Base-by-base conservation (phyloP, 1,140 invertebrate species). In the Gonioctena quinquepunctata region DNA sequence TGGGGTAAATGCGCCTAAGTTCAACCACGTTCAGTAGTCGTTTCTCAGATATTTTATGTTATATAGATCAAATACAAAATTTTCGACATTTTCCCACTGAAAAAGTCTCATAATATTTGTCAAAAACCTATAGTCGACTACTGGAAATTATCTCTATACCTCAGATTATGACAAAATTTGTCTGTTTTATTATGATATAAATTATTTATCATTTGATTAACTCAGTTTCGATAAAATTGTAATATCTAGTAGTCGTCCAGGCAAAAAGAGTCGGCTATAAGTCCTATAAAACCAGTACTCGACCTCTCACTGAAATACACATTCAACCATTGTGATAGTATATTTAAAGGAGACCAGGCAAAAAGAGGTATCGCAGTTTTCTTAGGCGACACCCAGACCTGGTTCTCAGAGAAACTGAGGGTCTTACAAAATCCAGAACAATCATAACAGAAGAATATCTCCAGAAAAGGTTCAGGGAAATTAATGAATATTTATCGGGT, bases 391-490 rank as follows among this genome's bases (percentile, higher is more conserved):
- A 68, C 65, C 65, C 26, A 52, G 70, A 71, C 59, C 23, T 69
- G 6, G 21, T 48, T 42, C 61, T 66, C 6, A 49, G 67, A 69
- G 54, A 68, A 49, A 21, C 66, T 42, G 42, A 42, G 28, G 54
- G 66, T 28, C 22, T 72, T 6, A 69, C 67, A 28, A 59, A 61
- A 65, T 26, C 19, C 7, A 49, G 71, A 66, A n/a, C 28, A 11
- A 42, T 42, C 28, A 49, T 68, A 22, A 73, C 68, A 50, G 61
- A 74, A 67, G 22, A 74, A 61, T 62, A 48, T 19, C 63, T 71
- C 16, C 61, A 56, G 48, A 68, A 59, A 27, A 68, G 69, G 69
- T 71, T 71, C 52, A 11, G 16, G 16, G 69, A 74, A 28, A 18
- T 74, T n/a, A 57, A 67, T 21, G 25, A 62, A n/a, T 74, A 62